A percentile compares a stretch with the other conserved stretches of the same genome.
Conservation (phyloP, 2,797 vertebrate genomes). For the Odontamblyopus lacepedii region DNA sequence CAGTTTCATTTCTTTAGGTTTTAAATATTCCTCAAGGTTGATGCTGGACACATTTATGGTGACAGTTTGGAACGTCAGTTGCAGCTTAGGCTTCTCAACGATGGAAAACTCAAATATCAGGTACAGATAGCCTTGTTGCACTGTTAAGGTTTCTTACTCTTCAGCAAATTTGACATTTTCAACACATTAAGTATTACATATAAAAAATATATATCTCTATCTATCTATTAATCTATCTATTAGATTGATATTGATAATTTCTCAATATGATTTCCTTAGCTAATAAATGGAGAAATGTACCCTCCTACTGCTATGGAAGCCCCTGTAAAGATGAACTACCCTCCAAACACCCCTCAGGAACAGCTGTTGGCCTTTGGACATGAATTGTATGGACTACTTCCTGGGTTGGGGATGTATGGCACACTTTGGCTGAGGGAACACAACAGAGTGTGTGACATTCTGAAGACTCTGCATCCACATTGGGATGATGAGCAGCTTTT, state of each 20-base stretch:
- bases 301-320: conserved; percentile 82
- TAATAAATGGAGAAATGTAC: conserved; percentile 87
- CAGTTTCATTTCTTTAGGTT: neutral
- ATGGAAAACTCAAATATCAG: conserved; percentile 95
- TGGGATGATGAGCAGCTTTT: conserved; percentile 97
- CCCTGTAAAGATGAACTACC: conserved; percentile 88
- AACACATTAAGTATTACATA: too few relatives aligned
- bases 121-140: conserved; percentile 58
- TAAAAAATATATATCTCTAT: too few relatives aligned
- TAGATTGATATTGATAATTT: too few relatives aligned
- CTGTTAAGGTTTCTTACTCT: neutral
- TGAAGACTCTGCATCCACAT: conserved; percentile 87
- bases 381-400: conserved; percentile 92
- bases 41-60: conserved; percentile 93
- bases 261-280: conserved; percentile 58
- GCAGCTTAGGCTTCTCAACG: conserved; percentile 85
- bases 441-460: conserved; percentile 91
- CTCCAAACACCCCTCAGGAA: conserved; percentile 54
- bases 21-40: conserved; percentile 79
- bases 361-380: conserved; percentile 87
- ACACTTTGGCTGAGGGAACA: conserved; percentile 96
- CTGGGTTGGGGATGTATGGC: conserved; percentile 86
- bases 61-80: conserved; percentile 88
- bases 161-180: neutral
- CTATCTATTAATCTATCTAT: too few relatives aligned